Evolutionary conservation across 2,888 invertebrate species (phyloP), one percentile per base, ranked within the genome.

Genomic region (Tiliacea citrago): DNA sequence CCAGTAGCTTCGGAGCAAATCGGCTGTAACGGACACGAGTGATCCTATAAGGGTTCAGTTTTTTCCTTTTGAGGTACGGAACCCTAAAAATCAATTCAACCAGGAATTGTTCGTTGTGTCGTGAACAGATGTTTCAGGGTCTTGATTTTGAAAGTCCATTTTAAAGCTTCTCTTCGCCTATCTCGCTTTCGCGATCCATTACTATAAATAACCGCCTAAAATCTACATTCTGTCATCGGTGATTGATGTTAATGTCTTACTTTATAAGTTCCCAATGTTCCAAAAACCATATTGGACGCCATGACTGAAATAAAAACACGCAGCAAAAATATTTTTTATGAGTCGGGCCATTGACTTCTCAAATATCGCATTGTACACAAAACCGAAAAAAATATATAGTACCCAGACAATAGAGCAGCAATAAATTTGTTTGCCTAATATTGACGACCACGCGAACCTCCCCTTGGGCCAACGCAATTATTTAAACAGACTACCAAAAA

Each of bases 371-470:
- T 60, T 76, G 67, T 60, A 45, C 21, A 45, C 70, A 78, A 77
- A 82, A 75, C 45, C 13, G 16, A 16, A 57, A 62, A 29, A 29
- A 51, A 4, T 12, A 39, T 65, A 70, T n/a, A 47, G 45, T 63
- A 81, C 24, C 55, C 73, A 66, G 73, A 85, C 73, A 39, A 75
- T 58, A 65, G 39, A 69, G 18, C 29, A 67, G 79, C 57, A 66
- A 75, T 79, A 74, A 73, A 77, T 78, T 78, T 78, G 24, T 65
- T 82, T 51, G 55, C 21, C 61, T 81, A 78, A 73, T 82, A 85
- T 70, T 75, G 75, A 82, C 70, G 66, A 72, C 73, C 83, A 85
- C 82, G 83, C 85, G 10, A 83, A 21, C 73, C 49, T 71, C 49
- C 55, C 68, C 18, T 57, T 35, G 45, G 58, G 24, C 60, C 58